Evolutionary conservation across 2,888 invertebrate species (phyloP), one percentile per base, ranked within the genome.

Genomic region (Microplitis deprimator): DNA sequence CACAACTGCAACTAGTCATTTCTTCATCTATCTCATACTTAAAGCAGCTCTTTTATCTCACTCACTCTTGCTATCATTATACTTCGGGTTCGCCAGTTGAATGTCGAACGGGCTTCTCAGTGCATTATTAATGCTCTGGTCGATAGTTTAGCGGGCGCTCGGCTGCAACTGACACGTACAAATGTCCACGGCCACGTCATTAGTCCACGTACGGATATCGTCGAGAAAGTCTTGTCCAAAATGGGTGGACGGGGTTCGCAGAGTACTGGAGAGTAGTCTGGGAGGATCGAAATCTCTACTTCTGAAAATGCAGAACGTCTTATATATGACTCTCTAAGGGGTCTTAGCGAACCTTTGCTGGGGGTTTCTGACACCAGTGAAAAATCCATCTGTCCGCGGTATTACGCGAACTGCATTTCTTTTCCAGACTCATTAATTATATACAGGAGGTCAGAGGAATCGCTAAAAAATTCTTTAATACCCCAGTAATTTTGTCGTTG

Each of bases 121-220:
- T 85, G 85, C 84, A 86, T 88, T 88, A 88, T 88, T 88, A 88
- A 88, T 88, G 87, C 85, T 81, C 77, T 83, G 82, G 82, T 85
- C 87, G 87, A 88, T 88, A 88, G 86, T 87, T 87, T 83, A 83
- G 74, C 85, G 81, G 68, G 83, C 84, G 84, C 84, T 85, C 83
- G 83, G 77, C 86, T 88, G 88, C 84, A 81, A 78, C 84, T 86
- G 88, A 88, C 88, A 83, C 83, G 85, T 88, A 88, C 88, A 88
- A 88, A 88, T 88, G 87, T 86, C 83, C 82, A 78, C 83, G 82
- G 84, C 82, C 82, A 83, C 84, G 86, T 88, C 88, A 87, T 88
- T 87, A 88, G 87, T 86, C 83, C 84, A 77, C 81, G 80, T 83
- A 83, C 79, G 82, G 65, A 62, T 81, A 82, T 82, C 80, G 83